Conservation (phyloP, 53 echinoderm and acorn worm species). For the Crossaster papposus region DNA sequence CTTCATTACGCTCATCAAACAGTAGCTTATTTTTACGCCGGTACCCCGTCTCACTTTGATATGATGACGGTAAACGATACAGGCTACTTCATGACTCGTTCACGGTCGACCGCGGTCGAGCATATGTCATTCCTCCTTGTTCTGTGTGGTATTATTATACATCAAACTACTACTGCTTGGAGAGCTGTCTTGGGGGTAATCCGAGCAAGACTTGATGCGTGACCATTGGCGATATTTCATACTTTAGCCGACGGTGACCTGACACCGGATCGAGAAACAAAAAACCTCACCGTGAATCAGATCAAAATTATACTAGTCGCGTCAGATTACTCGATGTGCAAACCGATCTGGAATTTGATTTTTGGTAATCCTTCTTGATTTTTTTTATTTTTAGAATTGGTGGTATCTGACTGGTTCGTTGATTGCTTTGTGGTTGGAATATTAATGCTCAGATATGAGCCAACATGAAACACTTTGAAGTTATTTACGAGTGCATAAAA, state of each 20-base stretch:
- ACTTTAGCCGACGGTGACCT: not conserved
- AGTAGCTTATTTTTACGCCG: conserved; percentile 30
- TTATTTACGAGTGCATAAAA: not conserved
- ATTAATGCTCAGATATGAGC: not conserved
- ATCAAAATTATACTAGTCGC: not conserved
- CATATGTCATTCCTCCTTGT: not conserved
- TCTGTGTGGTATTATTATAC: not conserved
- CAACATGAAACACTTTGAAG: not conserved
- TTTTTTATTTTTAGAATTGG: not conserved
- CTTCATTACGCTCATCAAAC: conserved; percentile 55
- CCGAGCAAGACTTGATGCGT: conserved; percentile 6
- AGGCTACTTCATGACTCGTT: not conserved
- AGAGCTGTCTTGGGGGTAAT: conserved; percentile 28
- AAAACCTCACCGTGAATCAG: not conserved
- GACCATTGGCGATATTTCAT: not conserved
- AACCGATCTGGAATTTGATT: not conserved
- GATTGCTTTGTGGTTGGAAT: not conserved
- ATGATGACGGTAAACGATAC: conserved; percentile 4
- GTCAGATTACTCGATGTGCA: not conserved
- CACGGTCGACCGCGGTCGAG: not conserved
- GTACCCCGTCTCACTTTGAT: not conserved
- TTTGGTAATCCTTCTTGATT: not conserved
- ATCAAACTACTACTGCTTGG: not conserved
- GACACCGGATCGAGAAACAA: not conserved
- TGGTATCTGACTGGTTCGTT: not conserved